A percentile compares a stretch with the other conserved stretches of the same genome.
Evolutionary conservation across 2,888 invertebrate species (phyloP).

Genomic region (Acanthosepion pharaonis): DNA sequence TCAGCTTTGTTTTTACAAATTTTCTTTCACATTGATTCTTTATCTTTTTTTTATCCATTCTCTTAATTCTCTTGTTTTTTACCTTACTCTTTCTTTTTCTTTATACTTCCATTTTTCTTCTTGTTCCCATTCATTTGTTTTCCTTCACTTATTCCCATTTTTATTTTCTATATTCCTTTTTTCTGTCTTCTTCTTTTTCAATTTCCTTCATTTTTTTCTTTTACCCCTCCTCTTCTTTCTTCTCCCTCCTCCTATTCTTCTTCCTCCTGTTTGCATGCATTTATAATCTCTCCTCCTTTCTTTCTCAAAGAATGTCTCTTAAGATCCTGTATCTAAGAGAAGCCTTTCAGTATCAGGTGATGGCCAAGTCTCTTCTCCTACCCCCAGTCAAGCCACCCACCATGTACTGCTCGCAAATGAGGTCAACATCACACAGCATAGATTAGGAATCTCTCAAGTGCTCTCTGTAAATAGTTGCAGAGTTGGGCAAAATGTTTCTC

Average conservation of each 20-base stretch:
- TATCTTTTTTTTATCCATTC: no score
- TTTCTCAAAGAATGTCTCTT: neutral
- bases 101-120: no score
- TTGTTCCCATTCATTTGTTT: no score
- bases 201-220: no score
- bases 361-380: neutral
- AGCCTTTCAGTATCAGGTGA: neutral
- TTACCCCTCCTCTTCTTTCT: neutral
- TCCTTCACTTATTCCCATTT: no score
- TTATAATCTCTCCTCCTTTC: neutral
- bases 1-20: no score
- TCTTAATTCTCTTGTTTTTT: no score
- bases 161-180: no score
- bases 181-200: no score
- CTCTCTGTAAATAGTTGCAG: neutral
- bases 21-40: no score
- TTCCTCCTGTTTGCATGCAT: neutral
- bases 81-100: no score
- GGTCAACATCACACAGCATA: neutral
- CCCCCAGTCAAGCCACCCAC: neutral
- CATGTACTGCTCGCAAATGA: neutral
- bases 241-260: neutral
- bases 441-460: neutral
- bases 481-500: neutral
- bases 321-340: slow-evolving; percentile 15